Evolutionary conservation across 2,797 vertebrate genomes (phyloP).

Genomic region (Tympanoctomys barrerae): DNA sequence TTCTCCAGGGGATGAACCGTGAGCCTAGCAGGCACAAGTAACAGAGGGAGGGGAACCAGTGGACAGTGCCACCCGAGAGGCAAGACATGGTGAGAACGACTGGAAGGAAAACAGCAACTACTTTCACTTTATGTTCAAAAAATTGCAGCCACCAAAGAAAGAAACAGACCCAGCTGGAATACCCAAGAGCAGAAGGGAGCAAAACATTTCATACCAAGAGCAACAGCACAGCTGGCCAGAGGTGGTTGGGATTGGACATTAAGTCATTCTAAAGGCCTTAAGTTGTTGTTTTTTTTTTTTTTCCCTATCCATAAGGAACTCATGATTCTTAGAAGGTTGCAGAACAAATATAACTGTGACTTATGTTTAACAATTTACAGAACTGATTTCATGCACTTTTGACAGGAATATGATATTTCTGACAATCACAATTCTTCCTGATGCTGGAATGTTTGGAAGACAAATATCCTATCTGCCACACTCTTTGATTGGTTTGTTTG

Average conservation of each 20-base stretch:
- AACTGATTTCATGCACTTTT: constrained; percentile 52
- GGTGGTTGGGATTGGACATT: neutral
- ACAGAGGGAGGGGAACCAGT: neutral
- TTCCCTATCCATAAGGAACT: neutral
- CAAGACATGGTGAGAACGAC: neutral
- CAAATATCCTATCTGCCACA: neutral
- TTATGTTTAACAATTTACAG: constrained; percentile 52
- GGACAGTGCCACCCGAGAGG: neutral
- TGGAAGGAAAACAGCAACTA: neutral
- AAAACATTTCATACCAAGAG: constrained; percentile 24
- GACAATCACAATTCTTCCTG: constrained; percentile 56
- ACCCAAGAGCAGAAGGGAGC: neutral
- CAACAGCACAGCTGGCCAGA: neutral
- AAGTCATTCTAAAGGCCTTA: constrained; percentile 45
- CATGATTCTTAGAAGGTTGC: neutral
- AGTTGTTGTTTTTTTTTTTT: neutral
- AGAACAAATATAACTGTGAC: constrained; percentile 67
- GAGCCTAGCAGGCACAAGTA: neutral
- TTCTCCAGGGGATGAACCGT: neutral
- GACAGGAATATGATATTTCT: constrained; percentile 59
- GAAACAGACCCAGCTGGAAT: constrained; percentile 10
- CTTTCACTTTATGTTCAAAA: constrained; percentile 46
- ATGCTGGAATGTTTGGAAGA: constrained; percentile 6
- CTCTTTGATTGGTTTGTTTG: constrained; percentile 51
- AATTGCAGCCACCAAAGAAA: constrained; percentile 47